These are phyloP conservation scores for Trichoplusia ni DNA, from an alignment of 1,140 invertebrate genomes.

Conservation along the genomic window DNA sequence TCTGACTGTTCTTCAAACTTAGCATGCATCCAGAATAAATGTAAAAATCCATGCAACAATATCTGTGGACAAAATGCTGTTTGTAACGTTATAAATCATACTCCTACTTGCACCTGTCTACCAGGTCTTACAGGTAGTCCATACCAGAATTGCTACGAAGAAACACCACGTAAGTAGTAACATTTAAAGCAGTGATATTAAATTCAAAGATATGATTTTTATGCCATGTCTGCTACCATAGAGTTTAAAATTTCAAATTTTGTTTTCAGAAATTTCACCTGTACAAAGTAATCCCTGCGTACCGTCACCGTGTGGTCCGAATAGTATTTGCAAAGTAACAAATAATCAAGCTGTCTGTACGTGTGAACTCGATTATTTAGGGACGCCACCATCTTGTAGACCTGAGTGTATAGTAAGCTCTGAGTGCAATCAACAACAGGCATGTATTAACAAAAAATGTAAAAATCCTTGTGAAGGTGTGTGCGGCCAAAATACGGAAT, in stretches of 20 bases:
- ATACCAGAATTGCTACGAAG: conserved; percentile 72
- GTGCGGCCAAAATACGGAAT: conserved; percentile 83
- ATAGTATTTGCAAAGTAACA: conserved; percentile 86
- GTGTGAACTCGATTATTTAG: conserved; percentile 81
- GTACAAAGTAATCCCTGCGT: conserved; percentile 84
- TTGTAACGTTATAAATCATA: conserved; percentile 84
- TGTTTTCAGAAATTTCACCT: conserved; percentile 55
- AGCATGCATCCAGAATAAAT: conserved; percentile 84
- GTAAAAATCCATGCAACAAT: conserved; percentile 86
- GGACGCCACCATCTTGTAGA: conserved; percentile 79
- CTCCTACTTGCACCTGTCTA: conserved; percentile 82
- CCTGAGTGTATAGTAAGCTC: conserved; percentile 82
- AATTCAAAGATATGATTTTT: not conserved
- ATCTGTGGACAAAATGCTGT: conserved; percentile 84
- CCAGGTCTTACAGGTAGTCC: conserved; percentile 84
- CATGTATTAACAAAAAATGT: conserved; percentile 81
- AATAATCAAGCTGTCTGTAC: conserved; percentile 87
- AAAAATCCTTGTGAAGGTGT: conserved; percentile 83
- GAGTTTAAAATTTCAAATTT: conserved; percentile 9
- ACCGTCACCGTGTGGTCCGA: conserved; percentile 90
- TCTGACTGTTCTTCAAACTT: conserved; percentile 83
- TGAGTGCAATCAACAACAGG: conserved; percentile 75
- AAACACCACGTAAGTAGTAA: conserved; percentile 50
- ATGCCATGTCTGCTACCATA: no score
- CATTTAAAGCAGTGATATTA: not conserved